Conservation (phyloP, 2,797 vertebrate genomes). For the Chelonia mydas region DNA sequence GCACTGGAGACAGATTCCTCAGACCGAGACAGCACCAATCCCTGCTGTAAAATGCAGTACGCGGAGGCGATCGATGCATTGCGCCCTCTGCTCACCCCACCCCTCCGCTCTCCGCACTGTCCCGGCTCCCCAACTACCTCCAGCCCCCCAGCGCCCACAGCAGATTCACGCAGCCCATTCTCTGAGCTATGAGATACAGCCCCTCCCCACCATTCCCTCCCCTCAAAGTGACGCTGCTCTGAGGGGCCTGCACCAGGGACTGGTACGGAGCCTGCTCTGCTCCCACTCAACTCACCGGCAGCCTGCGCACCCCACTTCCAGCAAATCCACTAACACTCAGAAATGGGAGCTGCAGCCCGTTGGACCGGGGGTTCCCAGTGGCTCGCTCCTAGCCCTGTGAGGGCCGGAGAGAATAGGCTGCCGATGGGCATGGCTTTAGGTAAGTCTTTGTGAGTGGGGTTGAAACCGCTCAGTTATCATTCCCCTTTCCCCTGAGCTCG, state of each 20-base stretch:
- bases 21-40: neutral
- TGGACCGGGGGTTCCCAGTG: neutral
- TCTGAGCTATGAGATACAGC: neutral
- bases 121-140: neutral
- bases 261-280: neutral
- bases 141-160: neutral
- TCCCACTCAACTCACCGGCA: neutral
- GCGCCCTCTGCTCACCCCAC: neutral
- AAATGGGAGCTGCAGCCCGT: neutral
- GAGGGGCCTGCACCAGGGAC: too few relatives aligned
- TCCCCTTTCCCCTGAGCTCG: accelerated
- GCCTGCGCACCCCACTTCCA: too few relatives aligned
- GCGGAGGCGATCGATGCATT: neutral
- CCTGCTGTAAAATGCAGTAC: neutral
- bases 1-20: neutral
- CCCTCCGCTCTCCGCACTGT: neutral
- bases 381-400: neutral
- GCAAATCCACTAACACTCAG: neutral
- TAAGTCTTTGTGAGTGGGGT: neutral
- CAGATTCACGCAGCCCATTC: neutral
- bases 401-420: too few relatives aligned
- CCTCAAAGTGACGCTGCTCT: too few relatives aligned
- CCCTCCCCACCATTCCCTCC: neutral
- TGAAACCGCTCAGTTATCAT: neutral
- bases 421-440: neutral